phyloP scores from a whole-genome alignment of 1,140 invertebrate species.

The Paramacrobiotus metropolitanus region DNA sequence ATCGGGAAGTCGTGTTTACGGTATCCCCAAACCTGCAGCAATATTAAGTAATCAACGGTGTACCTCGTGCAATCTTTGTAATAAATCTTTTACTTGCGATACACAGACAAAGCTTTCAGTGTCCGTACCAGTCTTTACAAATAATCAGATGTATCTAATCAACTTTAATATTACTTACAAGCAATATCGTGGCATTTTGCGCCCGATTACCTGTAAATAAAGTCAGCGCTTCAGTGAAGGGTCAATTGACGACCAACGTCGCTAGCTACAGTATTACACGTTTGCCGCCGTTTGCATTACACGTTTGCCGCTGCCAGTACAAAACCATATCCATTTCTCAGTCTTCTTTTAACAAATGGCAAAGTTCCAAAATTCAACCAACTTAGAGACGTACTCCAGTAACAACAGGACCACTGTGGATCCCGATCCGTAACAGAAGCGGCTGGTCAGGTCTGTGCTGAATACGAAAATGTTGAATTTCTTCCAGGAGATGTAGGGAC shows the following conservation, averaged over 20 bases:
- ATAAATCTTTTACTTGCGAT: background rate
- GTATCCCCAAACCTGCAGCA: conserved; percentile 18
- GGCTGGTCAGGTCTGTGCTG: conserved; percentile 69
- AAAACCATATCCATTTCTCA: too few relatives aligned
- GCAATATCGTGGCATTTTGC: conserved; percentile 1
- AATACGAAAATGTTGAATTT: conserved; percentile 68
- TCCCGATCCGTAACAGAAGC: conserved; percentile 68
- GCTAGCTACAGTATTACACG: too few relatives aligned
- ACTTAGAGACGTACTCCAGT: too few relatives aligned
- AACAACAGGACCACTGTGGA: conserved; percentile 66
- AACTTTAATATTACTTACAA: conserved; percentile 4
- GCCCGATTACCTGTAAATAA: too few relatives aligned
- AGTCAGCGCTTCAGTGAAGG: too few relatives aligned
- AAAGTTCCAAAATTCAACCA: too few relatives aligned
- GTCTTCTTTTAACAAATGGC: too few relatives aligned
- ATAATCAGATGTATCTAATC: too few relatives aligned
- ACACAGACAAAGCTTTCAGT: background rate
- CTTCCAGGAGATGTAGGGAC: conserved; percentile 70
- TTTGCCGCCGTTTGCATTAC: too few relatives aligned
- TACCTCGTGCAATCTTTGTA: too few relatives aligned
- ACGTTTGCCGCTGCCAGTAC: too few relatives aligned
- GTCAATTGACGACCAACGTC: too few relatives aligned
- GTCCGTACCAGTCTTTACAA: background rate
- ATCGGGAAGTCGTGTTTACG: conserved; percentile 41
- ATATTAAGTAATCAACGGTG: conserved; percentile 20